These are phyloP conservation scores for Ameiurus melas DNA, from an alignment of 2,113 vertebrate genomes.

Conservation along the genomic window DNA sequence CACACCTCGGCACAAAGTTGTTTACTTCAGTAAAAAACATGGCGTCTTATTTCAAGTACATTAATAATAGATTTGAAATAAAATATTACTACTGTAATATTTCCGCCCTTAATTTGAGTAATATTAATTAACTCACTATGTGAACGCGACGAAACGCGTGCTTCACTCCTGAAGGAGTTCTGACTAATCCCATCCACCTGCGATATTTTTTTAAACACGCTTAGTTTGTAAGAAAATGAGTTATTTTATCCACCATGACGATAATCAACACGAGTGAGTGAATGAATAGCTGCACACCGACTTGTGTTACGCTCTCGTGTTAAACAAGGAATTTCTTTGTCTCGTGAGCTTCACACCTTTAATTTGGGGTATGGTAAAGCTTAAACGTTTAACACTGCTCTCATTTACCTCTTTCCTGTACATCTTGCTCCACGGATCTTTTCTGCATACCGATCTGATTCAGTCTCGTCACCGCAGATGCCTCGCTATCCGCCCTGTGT, in stretches of 20 bases:
- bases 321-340: neutral
- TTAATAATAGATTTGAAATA: neutral
- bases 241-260: neutral
- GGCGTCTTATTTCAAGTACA: neutral
- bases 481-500: neutral
- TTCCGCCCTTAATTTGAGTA: neutral
- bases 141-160: neutral
- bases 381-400: neutral
- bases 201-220: neutral
- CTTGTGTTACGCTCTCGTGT: neutral
- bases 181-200: neutral
- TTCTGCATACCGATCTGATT: slow-evolving; percentile 35
- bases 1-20: neutral
- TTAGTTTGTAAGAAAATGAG: neutral
- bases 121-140: neutral
- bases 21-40: neutral
- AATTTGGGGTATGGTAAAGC: neutral
- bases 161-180: neutral
- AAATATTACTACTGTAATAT: neutral
- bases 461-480: slow-evolving; percentile 12
- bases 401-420: slow-evolving; percentile 46
- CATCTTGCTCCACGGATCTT: slow-evolving; percentile 8
- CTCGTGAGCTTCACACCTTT: neutral
- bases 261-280: neutral
- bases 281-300: neutral